Evolutionary conservation across 1,140 invertebrate species (phyloP).

Genomic region (Gryllus bimaculatus): DNA sequence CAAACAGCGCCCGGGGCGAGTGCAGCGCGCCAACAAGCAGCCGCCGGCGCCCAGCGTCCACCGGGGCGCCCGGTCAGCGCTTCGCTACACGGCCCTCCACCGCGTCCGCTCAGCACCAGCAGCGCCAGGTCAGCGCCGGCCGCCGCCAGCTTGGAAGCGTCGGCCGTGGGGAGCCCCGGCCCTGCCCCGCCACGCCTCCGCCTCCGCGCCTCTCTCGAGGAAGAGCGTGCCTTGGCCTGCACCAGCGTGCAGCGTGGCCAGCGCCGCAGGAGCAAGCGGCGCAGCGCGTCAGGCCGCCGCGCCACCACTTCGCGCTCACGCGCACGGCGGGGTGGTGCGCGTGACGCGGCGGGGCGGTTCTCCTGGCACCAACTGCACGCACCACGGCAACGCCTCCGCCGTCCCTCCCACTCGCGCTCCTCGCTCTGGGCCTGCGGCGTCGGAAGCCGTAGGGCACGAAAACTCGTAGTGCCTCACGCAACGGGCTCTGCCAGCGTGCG

Average conservation of each 20-base stretch:
- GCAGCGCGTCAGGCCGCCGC: constrained; percentile 36
- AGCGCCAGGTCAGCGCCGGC: too few species aligned
- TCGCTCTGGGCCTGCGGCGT: not conserved
- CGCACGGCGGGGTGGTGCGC: constrained; percentile 48
- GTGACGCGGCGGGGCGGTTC: constrained; percentile 42
- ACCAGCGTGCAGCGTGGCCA: constrained; percentile 38
- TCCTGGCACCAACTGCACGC: constrained; percentile 70
- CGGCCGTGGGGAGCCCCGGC: too few species aligned
- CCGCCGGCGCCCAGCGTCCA: too few species aligned
- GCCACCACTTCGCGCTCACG: constrained; percentile 57
- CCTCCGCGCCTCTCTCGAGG: too few species aligned
- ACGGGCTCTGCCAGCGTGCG: constrained; percentile 13
- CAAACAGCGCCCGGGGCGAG: too few species aligned
- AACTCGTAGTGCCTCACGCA: constrained; percentile 35
- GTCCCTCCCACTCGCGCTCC: too few species aligned
- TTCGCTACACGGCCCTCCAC: too few species aligned
- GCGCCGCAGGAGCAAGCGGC: constrained; percentile 29
- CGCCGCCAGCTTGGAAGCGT: too few species aligned
- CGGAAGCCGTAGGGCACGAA: constrained; percentile 38
- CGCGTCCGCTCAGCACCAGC: too few species aligned
- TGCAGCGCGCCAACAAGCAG: too few species aligned
- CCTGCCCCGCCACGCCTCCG: too few species aligned
- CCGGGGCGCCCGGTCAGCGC: too few species aligned
- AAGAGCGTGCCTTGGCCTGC: constrained; percentile 24
- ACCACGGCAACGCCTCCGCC: constrained; percentile 27